Conservation (phyloP, 2,797 vertebrate genomes). For the Labroides dimidiatus region DNA sequence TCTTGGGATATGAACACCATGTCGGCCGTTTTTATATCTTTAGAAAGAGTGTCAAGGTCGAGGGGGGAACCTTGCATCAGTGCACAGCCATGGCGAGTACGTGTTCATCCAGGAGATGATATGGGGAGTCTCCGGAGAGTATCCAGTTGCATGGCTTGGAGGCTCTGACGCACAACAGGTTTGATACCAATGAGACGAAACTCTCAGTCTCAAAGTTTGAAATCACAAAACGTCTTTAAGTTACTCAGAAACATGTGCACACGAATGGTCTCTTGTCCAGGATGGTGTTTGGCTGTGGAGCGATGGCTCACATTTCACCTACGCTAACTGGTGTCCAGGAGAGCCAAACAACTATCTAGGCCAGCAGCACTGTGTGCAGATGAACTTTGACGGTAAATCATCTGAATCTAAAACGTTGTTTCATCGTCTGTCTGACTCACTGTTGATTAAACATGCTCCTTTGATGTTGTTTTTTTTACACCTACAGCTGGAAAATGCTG, state of each 20-base stretch:
- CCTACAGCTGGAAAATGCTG: neutral
- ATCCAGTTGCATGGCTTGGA: neutral
- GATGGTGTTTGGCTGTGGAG: neutral
- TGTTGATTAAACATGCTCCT: no score
- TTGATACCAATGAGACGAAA: no score
- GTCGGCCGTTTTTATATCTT: no score
- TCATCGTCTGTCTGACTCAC: no score
- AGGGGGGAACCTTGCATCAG: slow-evolving; percentile 12
- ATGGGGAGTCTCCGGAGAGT: fast-evolving
- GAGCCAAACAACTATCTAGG: neutral
- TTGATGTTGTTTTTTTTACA: no score
- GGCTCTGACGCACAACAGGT: neutral
- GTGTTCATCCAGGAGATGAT: neutral
- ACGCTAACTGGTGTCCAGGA: neutral
- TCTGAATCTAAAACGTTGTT: no score
- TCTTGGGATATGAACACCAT: no score
- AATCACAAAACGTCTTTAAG: no score
- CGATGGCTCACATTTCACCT: neutral
- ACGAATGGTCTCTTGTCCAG: no score
- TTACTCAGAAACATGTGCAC: no score
- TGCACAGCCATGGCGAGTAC: neutral
- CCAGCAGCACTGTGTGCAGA: neutral
- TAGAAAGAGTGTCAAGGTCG: neutral
- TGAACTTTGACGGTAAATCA: neutral
- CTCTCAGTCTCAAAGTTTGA: no score